Conservation (phyloP, 1,140 invertebrate genomes). For the Mya arenaria region DNA sequence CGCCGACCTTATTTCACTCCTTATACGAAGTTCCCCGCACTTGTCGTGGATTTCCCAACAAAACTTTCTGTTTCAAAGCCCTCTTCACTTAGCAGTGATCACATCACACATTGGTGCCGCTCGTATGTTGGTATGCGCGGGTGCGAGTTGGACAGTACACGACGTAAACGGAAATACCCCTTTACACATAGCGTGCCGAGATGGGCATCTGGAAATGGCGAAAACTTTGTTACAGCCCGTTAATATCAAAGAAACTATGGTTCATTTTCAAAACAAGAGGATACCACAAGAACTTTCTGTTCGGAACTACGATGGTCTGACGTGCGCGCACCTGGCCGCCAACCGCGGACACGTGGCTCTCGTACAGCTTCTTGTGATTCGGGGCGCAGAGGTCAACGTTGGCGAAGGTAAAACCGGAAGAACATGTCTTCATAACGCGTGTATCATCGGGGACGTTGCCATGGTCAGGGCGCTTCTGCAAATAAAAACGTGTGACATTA, state of each 20-base stretch:
- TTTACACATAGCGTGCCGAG: constrained; percentile 80
- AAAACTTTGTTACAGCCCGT: constrained; percentile 86
- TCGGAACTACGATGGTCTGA: constrained; percentile 90
- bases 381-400: constrained; percentile 86
- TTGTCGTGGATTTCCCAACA: constrained; percentile 51
- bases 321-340: constrained; percentile 82
- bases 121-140: constrained; percentile 85
- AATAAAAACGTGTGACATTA: constrained; percentile 14
- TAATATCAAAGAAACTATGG: constrained; percentile 55
- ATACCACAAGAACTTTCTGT: constrained; percentile 84
- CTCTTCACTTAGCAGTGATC: constrained; percentile 88
- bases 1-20: constrained; percentile 39
- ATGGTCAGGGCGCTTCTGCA: constrained; percentile 7
- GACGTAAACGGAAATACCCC: constrained; percentile 70
- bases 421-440: constrained; percentile 30
- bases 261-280: constrained; percentile 79
- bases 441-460: neutral
- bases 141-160: constrained; percentile 82
- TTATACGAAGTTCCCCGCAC: constrained; percentile 51
- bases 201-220: constrained; percentile 85
- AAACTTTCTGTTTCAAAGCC: constrained; percentile 81
- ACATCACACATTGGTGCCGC: constrained; percentile 85
- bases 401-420: constrained; percentile 28
- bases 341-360: constrained; percentile 47
- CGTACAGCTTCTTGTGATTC: constrained; percentile 49